phyloP scores from a whole-genome alignment of 1,140 invertebrate species.

The Neotoxoptera formosana region DNA sequence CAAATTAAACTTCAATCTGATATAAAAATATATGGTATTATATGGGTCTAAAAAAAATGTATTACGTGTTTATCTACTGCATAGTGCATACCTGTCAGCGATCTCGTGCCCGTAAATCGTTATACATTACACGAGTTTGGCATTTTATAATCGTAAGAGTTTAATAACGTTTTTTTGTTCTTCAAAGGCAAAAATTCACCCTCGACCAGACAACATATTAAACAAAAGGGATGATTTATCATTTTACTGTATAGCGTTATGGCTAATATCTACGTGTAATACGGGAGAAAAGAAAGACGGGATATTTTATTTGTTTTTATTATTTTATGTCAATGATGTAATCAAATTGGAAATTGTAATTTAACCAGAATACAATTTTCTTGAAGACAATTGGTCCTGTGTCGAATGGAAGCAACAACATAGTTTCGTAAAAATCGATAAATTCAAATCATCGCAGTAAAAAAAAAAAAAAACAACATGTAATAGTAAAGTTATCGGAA shows the following conservation, averaged over 20 bases:
- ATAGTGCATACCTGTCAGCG: conserved; percentile 13
- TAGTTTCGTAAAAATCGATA: not conserved
- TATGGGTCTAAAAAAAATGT: not conserved
- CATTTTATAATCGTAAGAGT: conserved; percentile 42
- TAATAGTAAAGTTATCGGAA: not conserved
- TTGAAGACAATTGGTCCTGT: not conserved
- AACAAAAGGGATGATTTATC: conserved; percentile 49
- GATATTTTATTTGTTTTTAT: conserved; percentile 36
- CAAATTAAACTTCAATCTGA: not conserved
- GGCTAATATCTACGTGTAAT: not conserved
- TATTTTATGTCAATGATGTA: conserved; percentile 10
- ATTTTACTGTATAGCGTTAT: not conserved
- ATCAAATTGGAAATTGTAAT: conserved; percentile 29
- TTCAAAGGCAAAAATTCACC: conserved; percentile 40
- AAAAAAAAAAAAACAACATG: not conserved
- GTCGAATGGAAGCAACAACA: not conserved
- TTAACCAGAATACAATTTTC: conserved; percentile 2
- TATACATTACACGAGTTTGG: not conserved
- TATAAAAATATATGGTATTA: not conserved
- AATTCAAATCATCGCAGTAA: not conserved
- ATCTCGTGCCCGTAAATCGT: conserved; percentile 8
- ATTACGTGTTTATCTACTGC: not conserved
- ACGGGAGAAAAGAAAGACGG: not conserved
- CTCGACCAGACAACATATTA: conserved; percentile 32
- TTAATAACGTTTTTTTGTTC: conserved; percentile 50